phyloP scores from a whole-genome alignment of 1,140 invertebrate species.

The Procambarus clarkii region DNA sequence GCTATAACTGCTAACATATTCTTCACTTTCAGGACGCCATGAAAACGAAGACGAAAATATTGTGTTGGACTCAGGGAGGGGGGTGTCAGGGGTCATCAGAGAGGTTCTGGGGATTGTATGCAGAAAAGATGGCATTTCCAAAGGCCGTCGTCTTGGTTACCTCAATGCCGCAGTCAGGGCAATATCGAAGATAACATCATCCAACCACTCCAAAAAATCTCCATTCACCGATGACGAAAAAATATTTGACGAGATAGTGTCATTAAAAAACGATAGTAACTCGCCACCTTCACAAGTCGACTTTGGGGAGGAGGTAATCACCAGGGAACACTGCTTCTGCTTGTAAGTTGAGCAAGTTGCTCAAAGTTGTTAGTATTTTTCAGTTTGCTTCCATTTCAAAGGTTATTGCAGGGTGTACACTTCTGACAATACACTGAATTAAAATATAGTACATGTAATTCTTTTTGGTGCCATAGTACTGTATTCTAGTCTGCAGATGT shows the following conservation, averaged over 20 bases:
- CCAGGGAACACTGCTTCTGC: conserved; percentile 64
- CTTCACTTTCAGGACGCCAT: conserved; percentile 76
- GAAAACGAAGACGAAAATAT: conserved; percentile 82
- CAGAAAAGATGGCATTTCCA: conserved; percentile 74
- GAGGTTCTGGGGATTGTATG: conserved; percentile 76
- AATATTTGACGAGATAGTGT: conserved; percentile 16
- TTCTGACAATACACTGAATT: too few species aligned
- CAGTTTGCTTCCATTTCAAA: too few species aligned
- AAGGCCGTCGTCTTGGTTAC: conserved; percentile 76
- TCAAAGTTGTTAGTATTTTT: conserved; percentile 11
- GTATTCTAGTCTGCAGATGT: too few species aligned
- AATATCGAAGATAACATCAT: conserved; percentile 39
- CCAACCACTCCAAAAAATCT: conserved; percentile 36
- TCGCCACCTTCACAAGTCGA: conserved; percentile 30
- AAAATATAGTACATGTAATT: too few species aligned
- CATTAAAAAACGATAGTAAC: not conserved
- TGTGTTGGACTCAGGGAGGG: conserved; percentile 69
- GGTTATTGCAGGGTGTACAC: too few species aligned
- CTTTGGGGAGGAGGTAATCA: conserved; percentile 61
- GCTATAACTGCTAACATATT: too few species aligned
- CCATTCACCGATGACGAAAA: conserved; percentile 21
- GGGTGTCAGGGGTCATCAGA: conserved; percentile 75
- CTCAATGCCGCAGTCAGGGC: conserved; percentile 77
- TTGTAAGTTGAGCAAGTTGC: conserved; percentile 43
- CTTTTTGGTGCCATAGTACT: too few species aligned